Percentiles rank a stretch among this genome's conserved stretches.
Evolutionary conservation across 1,140 invertebrate species (phyloP).

Genomic region (Cepaea nemoralis): DNA sequence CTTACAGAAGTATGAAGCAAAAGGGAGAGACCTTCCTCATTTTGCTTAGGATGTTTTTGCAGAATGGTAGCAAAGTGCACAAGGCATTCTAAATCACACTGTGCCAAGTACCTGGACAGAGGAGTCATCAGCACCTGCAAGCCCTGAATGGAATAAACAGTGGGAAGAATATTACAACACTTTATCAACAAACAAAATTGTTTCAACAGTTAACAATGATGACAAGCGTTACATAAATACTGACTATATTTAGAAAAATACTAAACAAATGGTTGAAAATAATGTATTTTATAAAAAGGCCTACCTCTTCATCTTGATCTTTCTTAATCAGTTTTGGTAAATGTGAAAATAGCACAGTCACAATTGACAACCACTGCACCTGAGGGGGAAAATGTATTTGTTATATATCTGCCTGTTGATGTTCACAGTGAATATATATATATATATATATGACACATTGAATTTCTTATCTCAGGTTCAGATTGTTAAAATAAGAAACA

Average conservation of each 20-base stretch:
- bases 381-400: no score
- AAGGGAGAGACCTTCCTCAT: conserved; percentile 34
- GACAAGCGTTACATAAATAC: neutral
- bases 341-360: conserved; percentile 52
- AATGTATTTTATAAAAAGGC: neutral
- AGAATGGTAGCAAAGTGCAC: conserved; percentile 35
- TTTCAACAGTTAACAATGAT: neutral
- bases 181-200: no score
- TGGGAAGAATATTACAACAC: no score
- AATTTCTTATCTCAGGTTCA: no score
- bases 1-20: conserved; percentile 39
- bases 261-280: no score
- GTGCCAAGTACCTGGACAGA: neutral
- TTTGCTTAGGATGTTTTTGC: conserved; percentile 40
- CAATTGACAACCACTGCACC: conserved; percentile 51
- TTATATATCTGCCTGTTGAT: no score
- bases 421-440: no score
- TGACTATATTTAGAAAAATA: neutral
- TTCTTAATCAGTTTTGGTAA: conserved; percentile 55
- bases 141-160: neutral
- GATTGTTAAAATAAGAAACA: no score
- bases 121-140: conserved; percentile 30
- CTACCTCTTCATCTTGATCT: conserved; percentile 55
- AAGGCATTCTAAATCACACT: conserved; percentile 30
- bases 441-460: no score